Base-by-base conservation (phyloP, 2,797 vertebrate genomes). In the Aulostomus chinensis region DNA sequence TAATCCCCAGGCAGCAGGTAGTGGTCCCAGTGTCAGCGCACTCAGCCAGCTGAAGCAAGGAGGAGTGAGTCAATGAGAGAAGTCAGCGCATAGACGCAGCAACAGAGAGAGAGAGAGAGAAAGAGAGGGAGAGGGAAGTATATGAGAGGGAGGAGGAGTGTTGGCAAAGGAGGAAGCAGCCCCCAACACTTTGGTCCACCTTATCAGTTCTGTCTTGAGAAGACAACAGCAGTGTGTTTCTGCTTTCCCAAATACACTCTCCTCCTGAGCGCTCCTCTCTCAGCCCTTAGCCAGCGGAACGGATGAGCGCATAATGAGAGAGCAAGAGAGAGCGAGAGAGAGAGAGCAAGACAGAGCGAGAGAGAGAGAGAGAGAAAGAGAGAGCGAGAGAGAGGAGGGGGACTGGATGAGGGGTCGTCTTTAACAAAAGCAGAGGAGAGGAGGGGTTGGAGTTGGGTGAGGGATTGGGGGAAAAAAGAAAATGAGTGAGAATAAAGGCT, bases 361-460 rank as follows among this genome's bases (percentile, higher is more conserved):
- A 32, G 68, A 73, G 76, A 75, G 31, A 64, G 70, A 11, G 65
- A 31, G 15, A 35, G 38, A 65, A 39, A 58, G 69, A 34, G 46
- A 45, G 76, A 14, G 67, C 42, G 58, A 55, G 76, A 75, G 68
- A 43, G 62, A 38, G 52, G 54, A 66, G 82, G 80, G 76, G 71
- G 78, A 55, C 75, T 59, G 79, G 76, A 76, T 55, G 75, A 81
- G 86, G 80, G 85, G 85, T 77, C 26, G 84, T 86, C 88, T 90
- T 88, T 85, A 86, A 91, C 89, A 91, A 91, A 89, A 78, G 70
- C 79, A 60, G 78, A 69, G 73, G 73, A 76, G 78, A 78, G 77
- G 80, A 74, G 84, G 70, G 67, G 62, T 51, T 53, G 46, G 72
- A 74, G 68, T 53, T 68, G 61, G 56, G 69, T 63, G 65, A 82